Percentiles rank a stretch among this genome's conserved stretches.
These are phyloP conservation scores for Pollachius pollachius DNA, from an alignment of 2,113 vertebrate genomes.

Conservation along the genomic window DNA sequence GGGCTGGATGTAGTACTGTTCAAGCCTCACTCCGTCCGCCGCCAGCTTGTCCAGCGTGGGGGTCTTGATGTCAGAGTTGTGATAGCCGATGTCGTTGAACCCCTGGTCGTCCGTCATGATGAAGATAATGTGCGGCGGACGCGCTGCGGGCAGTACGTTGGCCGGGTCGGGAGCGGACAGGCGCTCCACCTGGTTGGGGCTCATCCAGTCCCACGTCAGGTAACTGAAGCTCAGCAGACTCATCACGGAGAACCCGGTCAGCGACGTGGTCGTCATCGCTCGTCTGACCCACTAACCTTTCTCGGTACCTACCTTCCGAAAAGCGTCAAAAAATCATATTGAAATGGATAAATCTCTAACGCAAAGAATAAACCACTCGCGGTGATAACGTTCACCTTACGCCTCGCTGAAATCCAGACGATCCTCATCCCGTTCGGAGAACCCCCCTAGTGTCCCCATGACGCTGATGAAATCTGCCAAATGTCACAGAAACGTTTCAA, in stretches of 20 bases:
- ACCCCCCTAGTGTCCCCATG: too few relatives aligned
- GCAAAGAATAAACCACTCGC: too few relatives aligned
- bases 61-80: constrained; percentile 90
- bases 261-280: constrained; percentile 81
- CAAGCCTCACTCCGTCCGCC: constrained; percentile 90
- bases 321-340: constrained; percentile 27
- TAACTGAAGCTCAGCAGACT: constrained; percentile 93
- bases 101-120: constrained; percentile 97
- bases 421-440: too few relatives aligned
- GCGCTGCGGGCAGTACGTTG: constrained; percentile 44
- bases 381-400: too few relatives aligned
- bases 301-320: neutral
- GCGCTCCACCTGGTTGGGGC: constrained; percentile 82
- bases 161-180: constrained; percentile 53
- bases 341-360: too few relatives aligned
- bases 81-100: constrained; percentile 94
- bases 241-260: constrained; percentile 89
- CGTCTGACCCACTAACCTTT: neutral
- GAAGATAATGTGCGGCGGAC: constrained; percentile 91
- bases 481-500: too few relatives aligned
- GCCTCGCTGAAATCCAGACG: too few relatives aligned
- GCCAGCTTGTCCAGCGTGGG: constrained; percentile 91
- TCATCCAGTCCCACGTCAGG: constrained; percentile 91
- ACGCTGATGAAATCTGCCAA: too few relatives aligned
- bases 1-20: constrained; percentile 97